Evolutionary conservation across 2,113 vertebrate species (phyloP).

Genomic region (Coryphaenoides rupestris): DNA sequence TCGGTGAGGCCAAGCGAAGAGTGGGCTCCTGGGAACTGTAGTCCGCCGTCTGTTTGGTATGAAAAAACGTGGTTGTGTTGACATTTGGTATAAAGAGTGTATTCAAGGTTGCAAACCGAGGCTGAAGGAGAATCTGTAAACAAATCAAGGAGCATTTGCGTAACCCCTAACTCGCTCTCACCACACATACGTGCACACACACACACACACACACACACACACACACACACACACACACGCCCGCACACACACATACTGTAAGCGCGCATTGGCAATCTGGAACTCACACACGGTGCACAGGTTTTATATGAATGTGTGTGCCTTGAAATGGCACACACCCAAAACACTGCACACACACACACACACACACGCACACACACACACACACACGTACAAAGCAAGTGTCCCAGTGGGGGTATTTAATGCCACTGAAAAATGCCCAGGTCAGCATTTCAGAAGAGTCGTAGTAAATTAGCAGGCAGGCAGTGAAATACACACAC

Average conservation of each 20-base stretch:
- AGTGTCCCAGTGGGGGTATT: conserved; percentile 47
- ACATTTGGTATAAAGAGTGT: conserved; percentile 77
- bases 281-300: no score
- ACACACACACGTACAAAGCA: conserved; percentile 14
- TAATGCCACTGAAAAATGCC: conserved; percentile 47
- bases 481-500: conserved; percentile 35
- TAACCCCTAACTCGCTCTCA: no score
- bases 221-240: no score
- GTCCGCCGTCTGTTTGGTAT: conserved; percentile 67
- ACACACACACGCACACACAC: conserved; percentile 13
- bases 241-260: no score
- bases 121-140: conserved; percentile 43
- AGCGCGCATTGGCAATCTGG: conserved; percentile 8
- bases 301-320: no score
- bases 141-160: conserved; percentile 9
- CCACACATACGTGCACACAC: no score
- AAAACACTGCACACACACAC: conserved; percentile 23
- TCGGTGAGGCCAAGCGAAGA: conserved; percentile 48
- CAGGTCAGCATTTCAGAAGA: conserved; percentile 51
- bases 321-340: no score
- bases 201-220: no score
- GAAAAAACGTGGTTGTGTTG: conserved; percentile 58
- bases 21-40: conserved; percentile 44
- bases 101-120: conserved; percentile 42
- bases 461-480: conserved; percentile 55